Evolutionary conservation across 2,888 invertebrate species (phyloP).

Genomic region (Rhaphigaster nebulosa): DNA sequence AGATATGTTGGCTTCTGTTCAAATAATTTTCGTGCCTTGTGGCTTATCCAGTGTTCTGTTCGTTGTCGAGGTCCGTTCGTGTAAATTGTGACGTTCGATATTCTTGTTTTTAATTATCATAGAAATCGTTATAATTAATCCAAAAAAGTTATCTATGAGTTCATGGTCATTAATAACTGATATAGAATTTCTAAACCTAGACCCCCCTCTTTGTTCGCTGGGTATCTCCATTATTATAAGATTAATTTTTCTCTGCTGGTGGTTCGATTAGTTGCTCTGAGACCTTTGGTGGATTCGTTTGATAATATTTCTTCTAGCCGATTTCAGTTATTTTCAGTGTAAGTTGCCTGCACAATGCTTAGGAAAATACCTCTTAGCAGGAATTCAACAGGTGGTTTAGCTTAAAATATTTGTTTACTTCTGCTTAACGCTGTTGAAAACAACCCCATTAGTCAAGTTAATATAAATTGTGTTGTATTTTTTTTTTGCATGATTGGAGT

Average conservation of each 20-base stretch:
- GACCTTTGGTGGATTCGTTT: not conserved
- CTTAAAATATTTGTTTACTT: not conserved
- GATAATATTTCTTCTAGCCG: not conserved
- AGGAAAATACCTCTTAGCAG: constrained; percentile 28
- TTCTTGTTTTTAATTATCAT: not conserved
- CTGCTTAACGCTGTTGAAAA: not conserved
- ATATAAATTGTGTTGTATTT: not conserved
- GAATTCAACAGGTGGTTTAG: constrained; percentile 30
- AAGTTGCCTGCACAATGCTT: not conserved
- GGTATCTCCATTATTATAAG: not conserved
- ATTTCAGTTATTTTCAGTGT: not conserved
- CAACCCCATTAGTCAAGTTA: not conserved
- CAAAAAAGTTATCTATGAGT: constrained; percentile 3
- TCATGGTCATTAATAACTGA: not conserved
- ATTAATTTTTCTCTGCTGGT: constrained; percentile 8
- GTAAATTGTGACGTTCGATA: not conserved
- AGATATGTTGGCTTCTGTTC: not conserved
- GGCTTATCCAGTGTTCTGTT: not conserved
- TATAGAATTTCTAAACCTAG: not conserved
- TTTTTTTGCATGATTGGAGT: not conserved
- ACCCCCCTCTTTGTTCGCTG: constrained; percentile 12
- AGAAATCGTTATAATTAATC: not conserved
- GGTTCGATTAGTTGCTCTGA: not conserved
- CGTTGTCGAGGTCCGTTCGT: not conserved
- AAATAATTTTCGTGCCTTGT: not conserved